phyloP scores from a whole-genome alignment of 2,888 invertebrate genomes.

The Dolomedes plantarius region DNA sequence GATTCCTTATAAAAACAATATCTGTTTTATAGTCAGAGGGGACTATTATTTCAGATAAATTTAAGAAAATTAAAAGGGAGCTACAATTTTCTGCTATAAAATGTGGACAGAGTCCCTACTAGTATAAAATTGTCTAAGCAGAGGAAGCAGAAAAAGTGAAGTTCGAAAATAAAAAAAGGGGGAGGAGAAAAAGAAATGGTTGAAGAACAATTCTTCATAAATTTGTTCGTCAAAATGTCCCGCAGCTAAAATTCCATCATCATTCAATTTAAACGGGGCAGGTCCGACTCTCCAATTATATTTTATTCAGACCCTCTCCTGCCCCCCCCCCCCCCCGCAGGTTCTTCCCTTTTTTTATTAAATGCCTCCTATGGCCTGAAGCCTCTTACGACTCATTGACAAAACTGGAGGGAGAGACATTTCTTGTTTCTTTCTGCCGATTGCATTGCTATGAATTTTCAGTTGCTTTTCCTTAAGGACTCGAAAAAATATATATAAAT shows the following conservation, averaged over 20 bases:
- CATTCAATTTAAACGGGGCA: constrained; percentile 64
- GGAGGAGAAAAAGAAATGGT: not conserved
- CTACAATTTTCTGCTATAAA: not conserved
- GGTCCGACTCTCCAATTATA: constrained; percentile 61
- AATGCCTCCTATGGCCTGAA: constrained; percentile 36
- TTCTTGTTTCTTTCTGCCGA: constrained; percentile 30
- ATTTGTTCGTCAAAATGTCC: constrained; percentile 60
- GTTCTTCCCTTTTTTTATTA: constrained; percentile 52
- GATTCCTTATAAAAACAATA: no score
- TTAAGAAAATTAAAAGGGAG: no score
- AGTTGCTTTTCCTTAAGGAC: not conserved
- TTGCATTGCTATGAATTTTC: constrained; percentile 36
- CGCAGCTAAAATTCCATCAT: constrained; percentile 55
- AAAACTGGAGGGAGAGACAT: not conserved
- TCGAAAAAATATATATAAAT: constrained; percentile 6
- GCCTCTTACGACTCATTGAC: constrained; percentile 32
- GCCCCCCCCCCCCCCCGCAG: not conserved
- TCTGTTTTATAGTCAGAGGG: no score
- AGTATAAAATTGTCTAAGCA: not conserved
- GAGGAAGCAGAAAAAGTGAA: not conserved
- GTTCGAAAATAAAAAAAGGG: not conserved
- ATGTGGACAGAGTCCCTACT: not conserved
- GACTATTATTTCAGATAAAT: no score
- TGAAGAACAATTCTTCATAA: constrained; percentile 58
- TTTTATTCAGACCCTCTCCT: constrained; percentile 39